Evolutionary conservation across 2,797 vertebrate genomes (phyloP).

Genomic region (Crocodylus rhombifer): DNA sequence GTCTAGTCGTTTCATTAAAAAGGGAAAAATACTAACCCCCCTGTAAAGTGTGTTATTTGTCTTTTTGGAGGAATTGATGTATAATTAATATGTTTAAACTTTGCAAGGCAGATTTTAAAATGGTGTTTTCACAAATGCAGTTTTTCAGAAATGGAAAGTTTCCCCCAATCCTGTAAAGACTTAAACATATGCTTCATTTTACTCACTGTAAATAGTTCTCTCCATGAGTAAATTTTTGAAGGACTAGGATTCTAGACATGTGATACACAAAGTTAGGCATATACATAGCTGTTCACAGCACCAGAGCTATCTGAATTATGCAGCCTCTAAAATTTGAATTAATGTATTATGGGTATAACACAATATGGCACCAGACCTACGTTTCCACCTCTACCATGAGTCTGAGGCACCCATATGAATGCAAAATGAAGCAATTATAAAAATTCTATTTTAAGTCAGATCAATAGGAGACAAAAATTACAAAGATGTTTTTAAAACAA

Average conservation of each 20-base stretch:
- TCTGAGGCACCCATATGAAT: background rate
- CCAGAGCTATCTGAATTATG: background rate
- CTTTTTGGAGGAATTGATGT: no score
- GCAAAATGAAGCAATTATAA: background rate
- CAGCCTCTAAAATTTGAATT: background rate
- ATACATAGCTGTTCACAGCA: background rate
- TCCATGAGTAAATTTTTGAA: background rate
- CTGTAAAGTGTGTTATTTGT: no score
- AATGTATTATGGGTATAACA: background rate
- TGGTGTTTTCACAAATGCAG: background rate
- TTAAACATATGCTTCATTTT: background rate
- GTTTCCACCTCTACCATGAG: background rate
- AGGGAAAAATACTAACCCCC: background rate
- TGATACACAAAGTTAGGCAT: background rate
- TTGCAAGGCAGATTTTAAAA: background rate
- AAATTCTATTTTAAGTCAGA: background rate
- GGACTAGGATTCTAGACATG: background rate
- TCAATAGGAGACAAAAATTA: background rate
- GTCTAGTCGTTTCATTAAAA: background rate
- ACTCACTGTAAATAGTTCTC: slow-evolving; percentile 6
- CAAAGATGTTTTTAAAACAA: background rate
- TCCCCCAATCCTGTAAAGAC: background rate
- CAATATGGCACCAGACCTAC: background rate
- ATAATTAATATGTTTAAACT: slow-evolving; percentile 22
- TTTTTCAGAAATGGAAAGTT: background rate